These are phyloP conservation scores for Hydrolagus colliei DNA, from an alignment of 2,797 vertebrate genomes.

Conservation along the genomic window DNA sequence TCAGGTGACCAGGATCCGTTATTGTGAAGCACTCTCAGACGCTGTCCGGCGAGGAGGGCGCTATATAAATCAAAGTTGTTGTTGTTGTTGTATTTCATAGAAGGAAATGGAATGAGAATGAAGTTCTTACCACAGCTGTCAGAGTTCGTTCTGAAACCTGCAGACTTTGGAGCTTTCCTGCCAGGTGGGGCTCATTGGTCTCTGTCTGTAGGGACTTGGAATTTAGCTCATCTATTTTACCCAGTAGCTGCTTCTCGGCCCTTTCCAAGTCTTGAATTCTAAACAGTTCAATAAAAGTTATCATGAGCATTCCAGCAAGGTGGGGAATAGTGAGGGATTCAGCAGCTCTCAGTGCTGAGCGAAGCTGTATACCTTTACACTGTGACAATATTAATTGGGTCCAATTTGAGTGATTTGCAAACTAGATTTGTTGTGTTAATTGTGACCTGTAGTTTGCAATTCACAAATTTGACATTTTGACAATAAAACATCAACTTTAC, in stretches of 20 bases:
- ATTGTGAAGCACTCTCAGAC: too few species aligned
- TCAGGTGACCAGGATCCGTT: not conserved
- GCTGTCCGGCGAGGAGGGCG: too few species aligned
- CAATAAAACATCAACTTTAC: too few species aligned
- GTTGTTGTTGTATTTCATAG: slow-evolving; percentile 22
- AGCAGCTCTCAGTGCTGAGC: too few species aligned
- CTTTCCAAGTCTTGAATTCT: slow-evolving; percentile 56
- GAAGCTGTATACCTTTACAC: too few species aligned
- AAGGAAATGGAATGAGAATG: slow-evolving; percentile 40
- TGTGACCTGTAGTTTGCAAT: too few species aligned
- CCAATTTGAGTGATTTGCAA: too few species aligned
- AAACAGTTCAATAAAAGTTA: not conserved
- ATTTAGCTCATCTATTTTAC: slow-evolving; percentile 41
- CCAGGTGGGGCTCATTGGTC: slow-evolving; percentile 41
- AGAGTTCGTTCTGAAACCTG: slow-evolving; percentile 49
- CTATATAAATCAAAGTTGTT: too few species aligned
- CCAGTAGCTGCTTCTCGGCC: slow-evolving; percentile 51
- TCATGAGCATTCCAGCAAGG: not conserved
- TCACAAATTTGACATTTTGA: too few species aligned
- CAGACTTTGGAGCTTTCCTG: slow-evolving; percentile 57
- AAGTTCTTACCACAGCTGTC: slow-evolving; percentile 51
- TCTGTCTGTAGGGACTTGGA: slow-evolving; percentile 37
- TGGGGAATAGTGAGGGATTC: not conserved
- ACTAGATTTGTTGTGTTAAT: too few species aligned
- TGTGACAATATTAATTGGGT: too few species aligned